Base-by-base conservation (phyloP, 2,113 vertebrate species). In the Tragelaphus strepsiceros region DNA sequence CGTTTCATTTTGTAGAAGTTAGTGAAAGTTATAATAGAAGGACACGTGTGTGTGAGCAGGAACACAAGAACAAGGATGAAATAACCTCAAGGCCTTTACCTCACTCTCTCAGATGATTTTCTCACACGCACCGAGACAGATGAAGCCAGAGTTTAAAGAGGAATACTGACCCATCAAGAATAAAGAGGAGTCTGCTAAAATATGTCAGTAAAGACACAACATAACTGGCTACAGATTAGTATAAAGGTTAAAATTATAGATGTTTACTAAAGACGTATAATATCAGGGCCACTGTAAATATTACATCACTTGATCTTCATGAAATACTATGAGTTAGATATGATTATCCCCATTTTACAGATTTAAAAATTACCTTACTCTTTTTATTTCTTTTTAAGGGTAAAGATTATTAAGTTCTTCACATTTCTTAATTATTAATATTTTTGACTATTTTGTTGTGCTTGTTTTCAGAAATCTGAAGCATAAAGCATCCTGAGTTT, bases 11-110 rank as follows among this genome's bases (percentile, higher is more conserved):
- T 22, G 46, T 2, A 26, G 35, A 5, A 21, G 30, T 39, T 5
- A 56, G 15, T 32, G 26, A 21, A 16, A 30, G 12, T 21, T 6
- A 1, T 0, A 6, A 7, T 0, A 5, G 26, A 43, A 26, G 46
- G 46, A 17, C 61, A 85, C 0, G 0, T 17, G 10, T 56, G 3
- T 10, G n/a, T n/a, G 46, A 67, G 2, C 22, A n/a, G 24, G 3
- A 32, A 49, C 0, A 83, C 81, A 2, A 24, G 7, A 43, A 30
- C 1, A 3, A 24, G 3, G 12, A 1, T 0, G 16, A n/a, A 26
- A 7, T 3, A 1, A 21, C 30, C 2, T 4, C 10, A 4, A 1
- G 17, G 62, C 49, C 39, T 22, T 15, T 4, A 3, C 24, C 64
- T 56, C 4, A 5, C 19, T 21, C 11, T 19, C 10, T 13, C 32